Base-by-base conservation (phyloP, 2,888 invertebrate genomes). In the Schizaphis graminum region DNA sequence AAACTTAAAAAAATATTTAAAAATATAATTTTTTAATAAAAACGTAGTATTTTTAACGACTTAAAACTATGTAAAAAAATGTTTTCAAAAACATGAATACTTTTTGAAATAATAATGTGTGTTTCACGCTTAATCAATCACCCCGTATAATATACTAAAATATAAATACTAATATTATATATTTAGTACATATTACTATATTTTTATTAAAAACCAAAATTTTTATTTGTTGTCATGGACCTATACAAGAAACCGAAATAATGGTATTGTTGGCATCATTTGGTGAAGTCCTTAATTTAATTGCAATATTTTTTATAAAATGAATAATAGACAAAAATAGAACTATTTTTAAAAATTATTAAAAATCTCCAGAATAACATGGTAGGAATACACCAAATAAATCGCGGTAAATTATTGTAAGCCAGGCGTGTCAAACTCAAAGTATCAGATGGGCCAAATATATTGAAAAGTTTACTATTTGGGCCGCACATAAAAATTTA, bases 221-320 rank as follows among this genome's bases (percentile, higher is more conserved):
- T 67, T 92, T 88, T 41, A 88, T 92, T 67, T 67, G 53, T 67
- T 21, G 1, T 21, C 53, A 28, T 10, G 28, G n/a, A 41, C 88
- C 67, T 35, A 67, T 28, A 57, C 35, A 77, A 77, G n/a, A 77
- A 88, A 88, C 67, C 67, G 28, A 41, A 88, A 88, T 67, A 53
- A 88, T 67, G 53, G 16, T 10, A 53, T 67, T 49, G 49, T 84
- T 92, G 61, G 67, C 92, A 67, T 88, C 49, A 35, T 35, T 77
- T 28, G 28, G 26, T 11, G 5, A 88, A 57, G 28, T 13, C 87
- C 41, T 67, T 44, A 16, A 16, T 44, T 77, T 85, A 91, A 41
- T 56, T 13, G 21, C 24, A 56, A 56, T 92, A 0, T 91, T 91
- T 86, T 92, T 86, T 44, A 47, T n/a, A 21, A 24, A 41, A 88